Evolutionary conservation across 2,797 vertebrate genomes (phyloP), one percentile per base, ranked within the genome.

Genomic region (Malurus leucopterus): DNA sequence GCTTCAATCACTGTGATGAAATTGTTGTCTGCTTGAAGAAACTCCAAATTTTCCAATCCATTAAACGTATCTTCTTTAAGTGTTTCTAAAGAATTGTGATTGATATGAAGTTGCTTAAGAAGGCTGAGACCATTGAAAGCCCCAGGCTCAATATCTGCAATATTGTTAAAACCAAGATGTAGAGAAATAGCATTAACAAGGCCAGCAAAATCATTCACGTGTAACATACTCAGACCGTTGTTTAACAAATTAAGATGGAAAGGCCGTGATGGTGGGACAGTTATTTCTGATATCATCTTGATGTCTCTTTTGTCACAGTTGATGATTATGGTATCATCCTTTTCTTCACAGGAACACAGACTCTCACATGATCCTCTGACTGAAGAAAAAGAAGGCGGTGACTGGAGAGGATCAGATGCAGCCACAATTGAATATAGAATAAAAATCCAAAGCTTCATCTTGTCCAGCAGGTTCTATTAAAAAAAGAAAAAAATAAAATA

Each of bases 21-120:
- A 97, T 99, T 99, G 26, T 99, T 99, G 96, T 99, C 99, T 32
- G 99, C 99, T 95, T 99, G 99, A 92, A 99, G 98, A 89, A 99
- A 99, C 97, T 99, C 99, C 92, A 99, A 94, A 96, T 98, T 99
- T 91, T 99, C 98, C 95, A 99, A 96, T 91, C 99, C 99, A 82
- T 98, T 98, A 94, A 99, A 99, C 1, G 98, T 99, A 95, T 99
- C 99, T 96, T 99, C 99, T 96, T 98, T 99, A 86, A 99, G 97
- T 75, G 97, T 98, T 95, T 99, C 98, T 84, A 99, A 97, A 91
- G 98, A 99, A 97, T 99, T 99, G 95, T 99, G 99, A 97, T 99
- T 99, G 96, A 99, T 99, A 95, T 99, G 99, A 91, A 99, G 98
- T 95, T 99, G 98, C 82, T 98, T 99, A 93, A 99, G 98, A 57